Base-by-base conservation (phyloP, 2,888 invertebrate species). In the Acanthosepion pharaonis region DNA sequence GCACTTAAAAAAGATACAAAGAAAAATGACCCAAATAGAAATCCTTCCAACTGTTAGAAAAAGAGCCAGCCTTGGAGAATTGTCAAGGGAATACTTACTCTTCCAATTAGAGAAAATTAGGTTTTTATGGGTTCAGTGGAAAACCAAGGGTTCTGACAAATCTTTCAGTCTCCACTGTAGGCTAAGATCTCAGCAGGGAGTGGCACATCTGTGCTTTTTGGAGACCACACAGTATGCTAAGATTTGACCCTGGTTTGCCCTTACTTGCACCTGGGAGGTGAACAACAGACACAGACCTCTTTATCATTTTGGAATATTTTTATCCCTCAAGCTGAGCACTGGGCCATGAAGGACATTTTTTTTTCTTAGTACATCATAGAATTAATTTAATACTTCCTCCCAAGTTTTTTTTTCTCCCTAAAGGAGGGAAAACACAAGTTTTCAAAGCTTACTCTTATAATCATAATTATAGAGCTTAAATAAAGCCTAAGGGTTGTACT, bases 131-230 rank as follows among this genome's bases (percentile, higher is more conserved):
- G 15, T 78, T 78, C 78, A 15, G 4, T 78, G 78, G 8, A n/a
- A 78, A 78, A n/a, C 78, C 78, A 78, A 78, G n/a, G n/a, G 78
- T 78, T n/a, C 11, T 78, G n/a, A 18, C 33, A 78, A 78, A 78
- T 64, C 23, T 48, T 94, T 94, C 53, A 94, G 94, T 53, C 59
- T 49, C n/a, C 94, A 53, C 25, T 53, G 51, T 94, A 33, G 42
- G 59, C 28, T 55, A 28, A 20, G 49, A 28, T 48, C 28, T 42
- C 49, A 51, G 53, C 92, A 92, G 92, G 53, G 51, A n/a, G n/a
- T 51, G 49, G 28, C 51, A 93, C 42, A 55, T 55, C 55, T 33
- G 93, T 55, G n/a, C 8, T 55, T 49, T 55, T 51, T 51, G 51
- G n/a, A 20, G 55, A 93, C 51, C 51, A 49, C 42, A 93, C 55